Conservation (phyloP, 1,140 invertebrate species). For the Pantala flavescens region DNA sequence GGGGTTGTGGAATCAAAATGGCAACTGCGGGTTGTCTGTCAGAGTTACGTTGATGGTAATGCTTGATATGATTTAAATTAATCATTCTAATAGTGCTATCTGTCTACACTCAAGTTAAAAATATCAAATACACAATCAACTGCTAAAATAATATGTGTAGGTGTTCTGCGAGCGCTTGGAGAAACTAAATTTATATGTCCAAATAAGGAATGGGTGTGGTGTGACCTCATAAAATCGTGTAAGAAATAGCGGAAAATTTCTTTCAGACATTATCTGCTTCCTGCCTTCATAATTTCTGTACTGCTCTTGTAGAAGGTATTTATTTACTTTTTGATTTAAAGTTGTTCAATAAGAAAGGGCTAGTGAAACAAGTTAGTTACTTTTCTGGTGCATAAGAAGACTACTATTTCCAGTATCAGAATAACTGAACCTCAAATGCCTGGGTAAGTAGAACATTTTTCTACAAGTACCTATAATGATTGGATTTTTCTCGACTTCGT, state of each 20-base stretch:
- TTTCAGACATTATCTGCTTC: not conserved
- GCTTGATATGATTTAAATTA: too few relatives aligned
- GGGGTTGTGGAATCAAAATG: too few relatives aligned
- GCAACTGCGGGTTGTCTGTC: too few relatives aligned
- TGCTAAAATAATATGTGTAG: too few relatives aligned
- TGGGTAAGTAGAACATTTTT: not conserved
- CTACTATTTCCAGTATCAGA: not conserved
- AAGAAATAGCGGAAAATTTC: not conserved
- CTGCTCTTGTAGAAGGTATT: not conserved
- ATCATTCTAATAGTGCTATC: too few relatives aligned
- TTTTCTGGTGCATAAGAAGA: not conserved
- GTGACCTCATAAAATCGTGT: not conserved
- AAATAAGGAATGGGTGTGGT: not conserved
- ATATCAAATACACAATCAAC: too few relatives aligned
- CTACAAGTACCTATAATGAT: not conserved
- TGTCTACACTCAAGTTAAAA: too few relatives aligned
- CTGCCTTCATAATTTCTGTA: not conserved
- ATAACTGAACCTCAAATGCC: not conserved
- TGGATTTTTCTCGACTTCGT: not conserved
- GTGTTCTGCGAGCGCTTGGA: too few relatives aligned
- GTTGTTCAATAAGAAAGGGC: not conserved
- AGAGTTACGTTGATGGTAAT: too few relatives aligned
- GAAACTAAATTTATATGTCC: not conserved
- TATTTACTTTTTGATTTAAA: not conserved
- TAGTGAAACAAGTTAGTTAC: not conserved